phyloP scores from a whole-genome alignment of 2,888 invertebrate species.

The Argyra leucocephala region DNA sequence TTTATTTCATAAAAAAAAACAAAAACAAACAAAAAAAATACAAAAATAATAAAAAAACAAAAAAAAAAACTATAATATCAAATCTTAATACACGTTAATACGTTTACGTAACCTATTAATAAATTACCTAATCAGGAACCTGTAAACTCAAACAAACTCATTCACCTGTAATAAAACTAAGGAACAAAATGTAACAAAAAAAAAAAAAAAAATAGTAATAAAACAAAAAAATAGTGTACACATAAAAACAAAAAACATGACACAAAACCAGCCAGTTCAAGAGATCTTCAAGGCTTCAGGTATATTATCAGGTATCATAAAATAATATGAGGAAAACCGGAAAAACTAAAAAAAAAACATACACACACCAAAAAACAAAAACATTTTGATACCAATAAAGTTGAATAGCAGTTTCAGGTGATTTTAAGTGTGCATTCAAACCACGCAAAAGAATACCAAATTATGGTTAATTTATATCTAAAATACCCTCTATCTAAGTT shows the following conservation, averaged over 20 bases:
- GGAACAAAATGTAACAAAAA: neutral
- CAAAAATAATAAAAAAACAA: neutral
- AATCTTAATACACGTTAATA: neutral
- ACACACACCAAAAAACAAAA: no score
- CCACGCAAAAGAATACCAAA: constrained; percentile 3
- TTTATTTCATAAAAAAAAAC: no score
- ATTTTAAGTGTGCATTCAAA: constrained; percentile 1
- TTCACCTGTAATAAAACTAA: neutral
- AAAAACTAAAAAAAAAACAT: neutral
- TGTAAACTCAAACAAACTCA: neutral
- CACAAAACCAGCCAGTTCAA: no score
- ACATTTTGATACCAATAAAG: neutral
- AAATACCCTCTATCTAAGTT: neutral
- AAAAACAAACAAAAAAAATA: neutral
- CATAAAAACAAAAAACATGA: no score
- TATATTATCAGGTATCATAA: neutral
- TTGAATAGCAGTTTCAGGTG: constrained; percentile 4
- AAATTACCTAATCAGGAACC: constrained; percentile 4
- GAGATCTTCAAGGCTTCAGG: neutral
- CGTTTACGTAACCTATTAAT: constrained; percentile 6
- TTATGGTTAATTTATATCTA: neutral
- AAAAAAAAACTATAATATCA: neutral
- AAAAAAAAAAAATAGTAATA: no score
- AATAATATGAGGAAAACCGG: neutral
- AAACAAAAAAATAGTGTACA: no score